These are phyloP conservation scores for Seira sanloemensis DNA, from an alignment of 2,888 invertebrate genomes.

Conservation along the genomic window DNA sequence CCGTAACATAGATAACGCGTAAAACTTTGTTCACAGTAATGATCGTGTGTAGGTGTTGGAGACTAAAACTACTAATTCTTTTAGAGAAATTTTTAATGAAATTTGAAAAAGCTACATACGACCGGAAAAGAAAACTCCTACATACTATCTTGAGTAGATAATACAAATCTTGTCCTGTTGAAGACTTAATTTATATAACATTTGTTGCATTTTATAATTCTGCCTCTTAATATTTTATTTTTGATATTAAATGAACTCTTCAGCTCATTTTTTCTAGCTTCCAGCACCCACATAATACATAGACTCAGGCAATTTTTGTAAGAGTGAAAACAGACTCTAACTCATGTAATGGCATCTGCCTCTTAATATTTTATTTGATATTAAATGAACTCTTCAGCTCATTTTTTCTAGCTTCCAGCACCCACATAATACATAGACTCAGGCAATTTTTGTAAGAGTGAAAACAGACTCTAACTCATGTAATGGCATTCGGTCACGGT, in stretches of 20 bases:
- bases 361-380: too few species aligned
- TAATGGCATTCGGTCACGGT: constrained; percentile 22
- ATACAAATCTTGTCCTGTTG: too few species aligned
- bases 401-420: constrained; percentile 14
- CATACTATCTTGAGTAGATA: too few species aligned
- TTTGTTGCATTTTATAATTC: too few species aligned
- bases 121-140: too few species aligned
- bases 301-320: not conserved
- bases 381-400: too few species aligned
- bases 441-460: not conserved
- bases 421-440: not conserved
- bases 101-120: too few species aligned
- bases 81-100: too few species aligned
- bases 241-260: too few species aligned
- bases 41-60: not conserved
- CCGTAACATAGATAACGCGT: not conserved
- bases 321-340: not conserved
- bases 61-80: constrained; percentile 1
- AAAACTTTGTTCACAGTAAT: too few species aligned
- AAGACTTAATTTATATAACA: too few species aligned
- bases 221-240: too few species aligned
- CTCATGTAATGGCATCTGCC: not conserved
- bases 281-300: not conserved
- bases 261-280: constrained; percentile 11
- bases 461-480: not conserved